Conservation (phyloP, 2,888 invertebrate genomes). For the Crioceris asparagi region DNA sequence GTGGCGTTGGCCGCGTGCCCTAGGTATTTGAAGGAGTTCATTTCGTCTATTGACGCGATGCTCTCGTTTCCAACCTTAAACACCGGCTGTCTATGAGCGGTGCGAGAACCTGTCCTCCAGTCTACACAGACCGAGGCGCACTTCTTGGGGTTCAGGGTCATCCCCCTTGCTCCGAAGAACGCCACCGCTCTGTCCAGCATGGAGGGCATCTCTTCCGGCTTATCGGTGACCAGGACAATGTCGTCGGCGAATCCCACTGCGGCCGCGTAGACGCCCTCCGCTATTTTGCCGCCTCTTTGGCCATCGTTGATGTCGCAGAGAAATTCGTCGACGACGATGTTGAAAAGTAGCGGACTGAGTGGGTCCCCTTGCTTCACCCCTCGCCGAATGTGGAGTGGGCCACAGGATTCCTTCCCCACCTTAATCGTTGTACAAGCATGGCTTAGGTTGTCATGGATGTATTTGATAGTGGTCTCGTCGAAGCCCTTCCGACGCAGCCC, state of each 20-base stretch:
- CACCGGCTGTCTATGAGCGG: background rate
- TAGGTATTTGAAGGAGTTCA: background rate
- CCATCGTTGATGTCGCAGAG: conserved; percentile 4
- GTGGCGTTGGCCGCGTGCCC: background rate
- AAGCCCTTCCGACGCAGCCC: conserved; percentile 12
- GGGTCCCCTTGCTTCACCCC: conserved; percentile 37
- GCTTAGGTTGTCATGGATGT: conserved; percentile 1
- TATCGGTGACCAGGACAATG: conserved; percentile 11
- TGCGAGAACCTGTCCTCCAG: background rate
- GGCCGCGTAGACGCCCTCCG: conserved; percentile 1
- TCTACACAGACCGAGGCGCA: conserved; percentile 7
- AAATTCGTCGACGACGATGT: conserved; percentile 23
- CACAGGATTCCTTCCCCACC: conserved; percentile 5
- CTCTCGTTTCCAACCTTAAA: background rate
- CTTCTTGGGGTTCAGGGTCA: conserved; percentile 17
- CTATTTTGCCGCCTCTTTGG: background rate
- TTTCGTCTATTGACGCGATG: background rate
- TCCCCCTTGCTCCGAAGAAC: conserved; percentile 13
- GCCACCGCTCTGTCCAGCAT: background rate
- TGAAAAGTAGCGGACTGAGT: conserved; percentile 25
- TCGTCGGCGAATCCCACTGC: conserved; percentile 20
- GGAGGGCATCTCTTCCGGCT: background rate
- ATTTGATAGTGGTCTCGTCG: conserved; percentile 1
- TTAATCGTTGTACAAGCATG: conserved; percentile 10
- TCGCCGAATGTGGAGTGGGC: conserved; percentile 15